A percentile compares a stretch with the other conserved stretches of the same genome.
Evolutionary conservation across 2,113 vertebrate genomes (phyloP).

Genomic region (Stegastes partitus): DNA sequence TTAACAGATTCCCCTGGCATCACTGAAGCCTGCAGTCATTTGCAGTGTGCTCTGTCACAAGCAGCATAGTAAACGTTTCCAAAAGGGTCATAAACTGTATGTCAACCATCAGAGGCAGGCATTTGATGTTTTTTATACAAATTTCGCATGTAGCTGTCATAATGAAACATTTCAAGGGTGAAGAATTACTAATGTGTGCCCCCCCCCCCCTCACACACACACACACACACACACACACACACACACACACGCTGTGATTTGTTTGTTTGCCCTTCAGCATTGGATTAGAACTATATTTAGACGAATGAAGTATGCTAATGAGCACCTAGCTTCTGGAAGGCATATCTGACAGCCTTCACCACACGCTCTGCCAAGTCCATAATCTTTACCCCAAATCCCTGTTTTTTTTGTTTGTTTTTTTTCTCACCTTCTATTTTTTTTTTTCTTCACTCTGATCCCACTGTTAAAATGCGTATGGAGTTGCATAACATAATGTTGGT

Average conservation of each 20-base stretch:
- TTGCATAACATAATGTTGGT: constrained; percentile 37
- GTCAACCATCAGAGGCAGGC: constrained; percentile 42
- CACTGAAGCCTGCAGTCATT: constrained; percentile 77
- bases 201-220: neutral
- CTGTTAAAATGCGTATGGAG: constrained; percentile 39
- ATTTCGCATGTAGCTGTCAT: constrained; percentile 37
- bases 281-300: constrained; percentile 81
- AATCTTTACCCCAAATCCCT: constrained; percentile 70
- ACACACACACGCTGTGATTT: constrained; percentile 50
- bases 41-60: constrained; percentile 69
- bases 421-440: constrained; percentile 35
- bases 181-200: constrained; percentile 51
- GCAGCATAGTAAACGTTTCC: constrained; percentile 78
- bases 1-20: constrained; percentile 78
- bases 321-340: constrained; percentile 78
- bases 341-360: constrained; percentile 72
- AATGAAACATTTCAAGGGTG: constrained; percentile 47
- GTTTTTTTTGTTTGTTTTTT: constrained; percentile 23
- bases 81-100: constrained; percentile 67
- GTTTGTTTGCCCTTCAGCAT: constrained; percentile 76
- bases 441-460: constrained; percentile 24
- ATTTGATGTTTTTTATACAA: constrained; percentile 50
- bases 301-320: constrained; percentile 79
- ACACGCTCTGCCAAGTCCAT: constrained; percentile 68
- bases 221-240: constrained; percentile 1